Evolutionary conservation across 2,888 invertebrate species (phyloP), one percentile per base, ranked within the genome.

Genomic region (Scaptomyza tumidula): DNA sequence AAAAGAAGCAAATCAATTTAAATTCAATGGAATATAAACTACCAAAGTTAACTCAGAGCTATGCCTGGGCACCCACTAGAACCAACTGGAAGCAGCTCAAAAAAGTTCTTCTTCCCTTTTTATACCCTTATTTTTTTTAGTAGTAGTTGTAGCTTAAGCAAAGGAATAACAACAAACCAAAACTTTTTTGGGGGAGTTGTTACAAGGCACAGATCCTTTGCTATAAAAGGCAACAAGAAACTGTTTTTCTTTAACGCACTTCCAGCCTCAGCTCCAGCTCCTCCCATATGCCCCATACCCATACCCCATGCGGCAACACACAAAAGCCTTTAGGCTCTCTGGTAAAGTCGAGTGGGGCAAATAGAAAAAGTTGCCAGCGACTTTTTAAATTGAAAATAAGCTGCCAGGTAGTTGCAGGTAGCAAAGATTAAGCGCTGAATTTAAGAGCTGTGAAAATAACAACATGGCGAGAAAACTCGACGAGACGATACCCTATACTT

Each of bases 301-400:
- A n/a, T n/a, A n/a, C 19, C 19, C 19, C 19, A 14, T 19, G 14
- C 5, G 19, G n/a, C 39, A 55, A 24, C 9, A 53, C 35, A 37
- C 31, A 35, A 60, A 76, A 84, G 67, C 67, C 80, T 80, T 48
- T 49, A 80, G 78, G 78, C 64, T 48, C 41, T 56, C 48, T 27
- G 49, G 57, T 27, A 58, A 72, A 61, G 49, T 65, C 72, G 37
- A 54, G 58, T 46, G 19, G 39, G 37, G 52, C 45, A 80, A 73
- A 84, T 87, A 68, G 74, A 87, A 87, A 78, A 87, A 80, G 74
- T 87, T 80, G 63, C 24, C 16, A 45, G 56, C 56, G 44, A 77
- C 58, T 64, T 77, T 67, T 74, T 46, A 80, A 73, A 87, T 84
- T 87, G 70, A 78, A 87, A 87, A 70, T 67, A 81, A 80, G 70